Base-by-base conservation (phyloP, 2,113 vertebrate species). In the Synodontis membranacea region DNA sequence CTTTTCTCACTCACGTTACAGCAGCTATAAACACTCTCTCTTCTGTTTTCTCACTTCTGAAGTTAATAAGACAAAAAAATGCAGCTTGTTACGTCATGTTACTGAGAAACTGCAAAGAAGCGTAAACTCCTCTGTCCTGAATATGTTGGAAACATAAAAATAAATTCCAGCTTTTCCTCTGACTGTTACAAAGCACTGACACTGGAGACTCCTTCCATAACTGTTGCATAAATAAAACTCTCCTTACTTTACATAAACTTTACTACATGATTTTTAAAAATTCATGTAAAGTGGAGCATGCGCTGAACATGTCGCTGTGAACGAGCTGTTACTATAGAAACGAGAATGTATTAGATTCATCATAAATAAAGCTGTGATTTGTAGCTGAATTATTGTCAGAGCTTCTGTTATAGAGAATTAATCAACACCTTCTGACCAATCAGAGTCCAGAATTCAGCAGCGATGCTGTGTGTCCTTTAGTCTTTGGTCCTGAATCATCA, bases 391-490 rank as follows among this genome's bases (percentile, higher is more conserved):
- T 31, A 31, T 17, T 7, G 8, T 21, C 34, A 68, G 17, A 23
- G 68, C 64, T 72, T 37, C 34, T 42, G 68, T 23, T 42, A 23
- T 15, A 72, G 8, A 72, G 39, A 39, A 25, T 7, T 12, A 44
- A 72, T 72, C 68, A 44, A 25, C 70, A 74, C 10, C 70, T 10
- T 70, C 66, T 44, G 68, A 72, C 68, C 68, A 72, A 42, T 72
- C 68, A 72, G 2, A 42, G 21, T 11, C 21, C 42, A 72, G 68
- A 11, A 8, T 9, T 42, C 31, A 39, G 31, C 34, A 23, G 66
- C 17, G 17, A 4, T 2, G 15, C 10, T 6, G 68, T 7, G 31
- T 14, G 8, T 15, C 28, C 4, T 31, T n/a, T 34, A 66, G 31
- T 17, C n/a, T 70, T 70, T 39, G 23, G 23, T 37, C 34, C 31